Evolutionary conservation across 2,113 vertebrate species (phyloP), one percentile per base, ranked within the genome.

Genomic region (Psittacara wagleri): DNA sequence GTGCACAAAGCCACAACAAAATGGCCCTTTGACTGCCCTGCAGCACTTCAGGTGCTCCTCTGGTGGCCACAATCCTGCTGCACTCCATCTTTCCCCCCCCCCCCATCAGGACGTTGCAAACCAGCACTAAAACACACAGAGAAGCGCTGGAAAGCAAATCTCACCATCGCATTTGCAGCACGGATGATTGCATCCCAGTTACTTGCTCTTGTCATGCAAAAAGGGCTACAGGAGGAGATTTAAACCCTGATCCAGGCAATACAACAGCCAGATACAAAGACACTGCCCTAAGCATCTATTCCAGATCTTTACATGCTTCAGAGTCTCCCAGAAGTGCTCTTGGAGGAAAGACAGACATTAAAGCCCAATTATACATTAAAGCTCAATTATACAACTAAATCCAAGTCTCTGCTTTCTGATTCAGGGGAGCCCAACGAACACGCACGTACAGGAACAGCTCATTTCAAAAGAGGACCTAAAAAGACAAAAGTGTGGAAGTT

Each of bases 131-230:
- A 44, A 29, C 25, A 43, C 5, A 10, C 11, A 28, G 66, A 72
- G 44, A 83, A 77, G 79, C 1, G 0, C 62, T 75, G 67, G 62
- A 76, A 89, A 82, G 73, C 51, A 49, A 77, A 55, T 66, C 94
- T 95, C 88, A 80, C 59, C 86, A 14, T 59, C 72, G 5, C 11
- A 2, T 86, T 51, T 64, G 67, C 82, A 52, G 82, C 76, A 74
- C 1, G 4, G 73, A 77, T 86, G 61, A 91, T 86, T 92, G 94
- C 83, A 91, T 82, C 52, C 72, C 83, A 90, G 74, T 92, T 90
- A 83, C 63, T 86, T 18, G 28, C 57, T 93, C 94, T 93, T 94
- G 85, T 90, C 88, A 95, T 86, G 95, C 88, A 92, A 89, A 94
- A 35, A 94, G 39, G 63, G 9, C 77, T 68, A 76, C 61, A 29